Evolutionary conservation across 2,888 invertebrate genomes (phyloP).

Genomic region (Epistrophella euchroma): DNA sequence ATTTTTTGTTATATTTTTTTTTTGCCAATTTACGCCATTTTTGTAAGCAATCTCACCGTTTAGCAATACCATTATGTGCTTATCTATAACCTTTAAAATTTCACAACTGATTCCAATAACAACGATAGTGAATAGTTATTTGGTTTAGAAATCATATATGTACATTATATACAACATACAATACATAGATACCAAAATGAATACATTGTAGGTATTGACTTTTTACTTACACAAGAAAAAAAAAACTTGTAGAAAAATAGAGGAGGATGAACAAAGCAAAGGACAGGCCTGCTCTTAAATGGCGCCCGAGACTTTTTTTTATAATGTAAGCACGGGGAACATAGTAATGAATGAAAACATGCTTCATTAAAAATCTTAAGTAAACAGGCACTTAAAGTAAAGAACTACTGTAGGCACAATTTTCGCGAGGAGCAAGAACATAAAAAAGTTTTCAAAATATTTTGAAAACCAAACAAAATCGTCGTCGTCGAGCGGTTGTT

Average conservation of each 20-base stretch:
- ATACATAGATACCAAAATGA: not conserved
- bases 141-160: not conserved
- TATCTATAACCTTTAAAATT: slow-evolving; percentile 17
- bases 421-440: too few relatives aligned
- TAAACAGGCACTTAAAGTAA: too few relatives aligned
- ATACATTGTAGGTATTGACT: not conserved
- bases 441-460: too few relatives aligned
- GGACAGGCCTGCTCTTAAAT: not conserved
- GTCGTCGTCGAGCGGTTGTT: too few relatives aligned
- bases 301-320: not conserved
- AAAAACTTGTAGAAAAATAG: not conserved
- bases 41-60: not conserved
- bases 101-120: not conserved
- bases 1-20: not conserved
- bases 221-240: not conserved
- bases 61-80: slow-evolving; percentile 5
- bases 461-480: too few relatives aligned
- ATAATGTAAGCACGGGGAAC: too few relatives aligned
- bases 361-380: too few relatives aligned
- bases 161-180: not conserved
- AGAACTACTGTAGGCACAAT: too few relatives aligned
- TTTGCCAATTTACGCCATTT: not conserved
- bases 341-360: too few relatives aligned
- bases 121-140: slow-evolving; percentile 4
- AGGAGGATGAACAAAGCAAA: not conserved